These are phyloP conservation scores for Dinothrombium tinctorium DNA, from an alignment of 1,140 invertebrate species.

Conservation along the genomic window DNA sequence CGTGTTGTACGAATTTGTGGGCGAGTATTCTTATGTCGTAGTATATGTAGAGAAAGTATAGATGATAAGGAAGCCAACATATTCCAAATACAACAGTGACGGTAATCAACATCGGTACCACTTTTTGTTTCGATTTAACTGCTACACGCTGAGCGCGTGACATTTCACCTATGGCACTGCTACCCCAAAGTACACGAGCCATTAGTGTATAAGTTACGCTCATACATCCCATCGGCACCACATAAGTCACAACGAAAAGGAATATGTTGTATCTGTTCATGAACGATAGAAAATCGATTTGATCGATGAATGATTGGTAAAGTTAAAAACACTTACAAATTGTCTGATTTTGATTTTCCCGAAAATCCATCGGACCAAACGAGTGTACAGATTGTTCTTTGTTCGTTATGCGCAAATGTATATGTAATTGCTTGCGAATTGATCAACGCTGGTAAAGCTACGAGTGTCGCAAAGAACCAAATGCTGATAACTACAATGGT, in stretches of 20 bases:
- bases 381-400: conserved; percentile 23
- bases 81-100: conserved; percentile 38
- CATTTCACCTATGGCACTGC: conserved; percentile 62
- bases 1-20: conserved; percentile 54
- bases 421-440: conserved; percentile 43
- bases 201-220: conserved; percentile 70
- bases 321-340: conserved; percentile 8
- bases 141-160: conserved; percentile 58
- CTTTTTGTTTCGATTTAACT: conserved; percentile 67
- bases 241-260: conserved; percentile 72
- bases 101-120: conserved; percentile 77
- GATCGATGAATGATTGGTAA: not conserved
- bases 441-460: conserved; percentile 59
- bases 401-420: conserved; percentile 29
- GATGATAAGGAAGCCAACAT: conserved; percentile 77
- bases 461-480: conserved; percentile 45
- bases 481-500: conserved; percentile 43
- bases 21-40: conserved; percentile 48
- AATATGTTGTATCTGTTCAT: conserved; percentile 52
- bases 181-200: conserved; percentile 61
- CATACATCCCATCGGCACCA: conserved; percentile 75
- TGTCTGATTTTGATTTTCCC: conserved; percentile 4
- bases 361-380: conserved; percentile 8
- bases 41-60: conserved; percentile 62
- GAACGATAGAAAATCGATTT: conserved; percentile 18